Base-by-base conservation (phyloP, 2,797 vertebrate species). In the Hippopotamyrus pictus region DNA sequence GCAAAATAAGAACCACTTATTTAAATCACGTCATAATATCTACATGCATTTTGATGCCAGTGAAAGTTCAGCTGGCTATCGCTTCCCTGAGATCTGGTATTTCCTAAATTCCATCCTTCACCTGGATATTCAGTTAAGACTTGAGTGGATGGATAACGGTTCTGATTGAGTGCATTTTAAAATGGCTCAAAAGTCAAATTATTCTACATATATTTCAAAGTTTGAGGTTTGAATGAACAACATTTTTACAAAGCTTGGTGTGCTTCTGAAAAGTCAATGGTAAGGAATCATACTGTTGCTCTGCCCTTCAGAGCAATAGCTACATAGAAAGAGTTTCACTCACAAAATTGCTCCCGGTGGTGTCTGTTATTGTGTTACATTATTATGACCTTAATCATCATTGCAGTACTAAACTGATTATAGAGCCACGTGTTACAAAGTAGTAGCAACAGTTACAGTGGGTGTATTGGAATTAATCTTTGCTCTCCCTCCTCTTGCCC, bases 321-420 rank as follows among this genome's bases (percentile, higher is more conserved):
- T 89, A 89, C 41, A 86, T 89, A 65, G 88, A 48, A 62, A 5
- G 86, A 90, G 91, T 93, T 91, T 91, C 91, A 46, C 76, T 82
- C 41, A 37, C 69, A 82, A 46, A 82, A 82, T n/a, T 82, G 76
- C 76, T 82, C 76, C 76, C 41, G 76, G 76, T 82, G 41, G 6
- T 82, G 41, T 44, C 76, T 82, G 37, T 82, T 44, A 82, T 46
- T 82, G 76, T 82, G 76, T 82, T 50, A 85, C 46, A 50, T 50
- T 50, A 85, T 48, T 25, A 85, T 48, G 82, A 50, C 44, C 44
- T 25, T 85, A 85, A 50, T 48, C 22, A 51, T 85, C 48, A 85
- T 46, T 85, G 48, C 48, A 29, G 44, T 85, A 85, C 22, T 48
- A 46, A 85, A 50, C 19, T 85, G 82, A 50, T 48, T 33, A 57